A percentile compares a stretch with the other conserved stretches of the same genome.
These are phyloP conservation scores for Luffia ferchaultella DNA, from an alignment of 2,888 invertebrate genomes.

Conservation along the genomic window DNA sequence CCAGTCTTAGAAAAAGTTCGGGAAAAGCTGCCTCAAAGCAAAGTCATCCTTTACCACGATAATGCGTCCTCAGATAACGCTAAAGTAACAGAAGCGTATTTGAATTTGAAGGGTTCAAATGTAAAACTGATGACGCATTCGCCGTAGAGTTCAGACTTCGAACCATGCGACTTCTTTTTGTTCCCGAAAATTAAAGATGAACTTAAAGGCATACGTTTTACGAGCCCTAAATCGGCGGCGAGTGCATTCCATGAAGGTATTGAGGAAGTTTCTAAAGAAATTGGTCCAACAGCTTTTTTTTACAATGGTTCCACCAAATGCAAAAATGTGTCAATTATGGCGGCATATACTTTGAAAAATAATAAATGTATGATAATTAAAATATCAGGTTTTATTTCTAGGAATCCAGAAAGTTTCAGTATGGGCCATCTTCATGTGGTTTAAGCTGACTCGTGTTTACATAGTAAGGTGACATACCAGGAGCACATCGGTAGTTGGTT, in stretches of 20 bases:
- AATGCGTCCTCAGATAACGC: neutral
- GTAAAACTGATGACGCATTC: slow-evolving; percentile 1
- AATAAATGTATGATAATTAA: no score
- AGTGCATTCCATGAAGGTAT: neutral
- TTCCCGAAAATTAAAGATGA: neutral
- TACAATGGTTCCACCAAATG: neutral
- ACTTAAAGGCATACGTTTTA: neutral
- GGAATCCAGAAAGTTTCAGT: no score
- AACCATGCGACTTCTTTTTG: neutral
- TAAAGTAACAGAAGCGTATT: neutral
- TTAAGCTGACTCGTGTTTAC: no score
- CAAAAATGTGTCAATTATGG: neutral
- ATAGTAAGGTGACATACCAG: no score
- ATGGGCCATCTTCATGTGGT: no score
- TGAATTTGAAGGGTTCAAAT: neutral
- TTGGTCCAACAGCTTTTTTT: no score
- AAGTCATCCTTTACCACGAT: slow-evolving; percentile 1
- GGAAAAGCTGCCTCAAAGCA: neutral
- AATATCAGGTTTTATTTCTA: no score
- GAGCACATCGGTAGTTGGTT: no score
- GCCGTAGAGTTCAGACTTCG: neutral
- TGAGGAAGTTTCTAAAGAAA: no score
- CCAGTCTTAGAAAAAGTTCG: slow-evolving; percentile 1
- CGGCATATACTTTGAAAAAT: no score
- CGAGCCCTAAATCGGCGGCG: neutral